Base-by-base conservation (phyloP, 2,888 invertebrate species). In the Matsumyia berberina region DNA sequence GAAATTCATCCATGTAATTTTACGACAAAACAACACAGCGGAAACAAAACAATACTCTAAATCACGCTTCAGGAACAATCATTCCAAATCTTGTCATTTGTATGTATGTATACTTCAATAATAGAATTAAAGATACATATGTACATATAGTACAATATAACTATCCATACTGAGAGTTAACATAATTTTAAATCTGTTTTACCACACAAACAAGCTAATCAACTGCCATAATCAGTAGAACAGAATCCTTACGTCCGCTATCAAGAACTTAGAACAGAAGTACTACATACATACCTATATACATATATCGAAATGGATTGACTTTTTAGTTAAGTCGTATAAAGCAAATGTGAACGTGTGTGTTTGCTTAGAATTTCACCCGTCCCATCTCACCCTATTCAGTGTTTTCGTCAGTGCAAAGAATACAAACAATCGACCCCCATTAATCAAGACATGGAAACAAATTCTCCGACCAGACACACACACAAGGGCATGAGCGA, bases 171-270 rank as follows among this genome's bases (percentile, higher is more conserved):
- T 39, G 12, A 12, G 15, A 15, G 17, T 44, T 44, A 44, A 9
- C 17, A 17, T 8, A 44, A 44, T 44, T 17, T 6, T 7, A 15
- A 44, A 44, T 44, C 17, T 44, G 44, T 44, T 44, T 44, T 7
- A 8, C 15, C 44, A 44, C 44, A 44, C 44, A 44, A 44, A 17
- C 44, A 44, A 44, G 17, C 44, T 44, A 17, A 44, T 44, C 44
- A 44, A 17, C 12, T 17, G 17, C 17, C 9, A 17, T 8, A 44
- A 44, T 44, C 44, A 17, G 44, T 15, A 44, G 17, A 17, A 15
- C 8, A 8, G 9, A 7, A 17, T 44, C 17, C 17, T 17, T 2
- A 44, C 44, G 17, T 44, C 44, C 7, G 44, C 44, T 17, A 44
- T 17, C 44, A 17, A 4, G 7, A 44, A 44, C 17, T 42, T 17